phyloP scores from a whole-genome alignment of 64 coral and sea anemone species.

The Orbicella faveolata region DNA sequence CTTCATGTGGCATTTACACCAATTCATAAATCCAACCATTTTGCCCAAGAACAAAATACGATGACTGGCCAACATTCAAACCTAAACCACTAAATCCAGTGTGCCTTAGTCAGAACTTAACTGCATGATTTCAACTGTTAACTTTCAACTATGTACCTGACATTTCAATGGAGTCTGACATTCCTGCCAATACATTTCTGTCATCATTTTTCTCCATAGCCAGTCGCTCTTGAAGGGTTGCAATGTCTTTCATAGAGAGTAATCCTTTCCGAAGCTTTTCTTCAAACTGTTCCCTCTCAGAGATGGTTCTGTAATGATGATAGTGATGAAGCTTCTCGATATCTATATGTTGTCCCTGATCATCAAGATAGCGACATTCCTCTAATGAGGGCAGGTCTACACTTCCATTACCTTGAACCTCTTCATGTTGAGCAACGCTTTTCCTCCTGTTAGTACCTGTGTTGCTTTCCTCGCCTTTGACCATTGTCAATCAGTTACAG shows the following conservation, averaged over 20 bases:
- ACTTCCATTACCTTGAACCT: not conserved
- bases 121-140: too few species aligned
- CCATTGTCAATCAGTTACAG: not conserved
- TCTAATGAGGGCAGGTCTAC: slow-evolving; percentile 12
- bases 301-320: slow-evolving; percentile 8
- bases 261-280: not conserved
- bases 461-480: slow-evolving; percentile 10
- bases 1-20: not conserved
- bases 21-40: too few species aligned
- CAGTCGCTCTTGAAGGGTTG: not conserved
- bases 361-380: not conserved
- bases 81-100: not conserved
- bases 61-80: too few species aligned
- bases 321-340: not conserved
- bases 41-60: too few species aligned
- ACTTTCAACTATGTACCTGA: not conserved
- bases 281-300: slow-evolving; percentile 35
- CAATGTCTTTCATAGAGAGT: slow-evolving; percentile 30
- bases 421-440: not conserved
- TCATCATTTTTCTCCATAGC: not conserved
- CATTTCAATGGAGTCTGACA: not conserved
- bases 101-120: not conserved
- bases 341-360: not conserved
- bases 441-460: not conserved
- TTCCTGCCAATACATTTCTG: slow-evolving; percentile 21